phyloP scores from a whole-genome alignment of 2,113 vertebrate genomes.

The Corynorhinus townsendii region DNA sequence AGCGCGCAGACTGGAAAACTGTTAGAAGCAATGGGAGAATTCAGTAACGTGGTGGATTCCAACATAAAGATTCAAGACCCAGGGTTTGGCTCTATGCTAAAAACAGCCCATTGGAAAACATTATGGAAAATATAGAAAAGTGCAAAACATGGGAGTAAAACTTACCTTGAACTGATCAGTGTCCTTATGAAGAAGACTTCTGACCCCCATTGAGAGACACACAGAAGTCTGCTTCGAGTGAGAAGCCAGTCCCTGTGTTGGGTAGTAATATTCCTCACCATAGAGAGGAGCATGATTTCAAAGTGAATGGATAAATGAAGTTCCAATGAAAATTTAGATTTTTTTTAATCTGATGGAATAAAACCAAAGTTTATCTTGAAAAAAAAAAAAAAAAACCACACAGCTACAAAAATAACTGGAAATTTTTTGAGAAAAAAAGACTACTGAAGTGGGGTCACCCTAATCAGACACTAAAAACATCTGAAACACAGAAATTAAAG shows the following conservation, averaged over 20 bases:
- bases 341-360: not conserved
- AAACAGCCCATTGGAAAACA: not conserved
- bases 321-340: not conserved
- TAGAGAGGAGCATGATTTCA: not conserved
- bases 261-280: not conserved
- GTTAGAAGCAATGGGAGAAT: not conserved
- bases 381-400: not conserved
- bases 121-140: not conserved
- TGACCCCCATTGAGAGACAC: not conserved
- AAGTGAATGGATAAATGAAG: not conserved
- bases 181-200: not conserved
- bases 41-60: not conserved
- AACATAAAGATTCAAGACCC: not conserved
- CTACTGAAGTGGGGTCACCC: not conserved
- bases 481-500: not conserved
- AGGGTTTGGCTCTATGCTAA: slow-evolving; percentile 6
- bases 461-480: not conserved
- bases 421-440: not conserved
- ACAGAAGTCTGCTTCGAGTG: not conserved
- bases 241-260: not conserved
- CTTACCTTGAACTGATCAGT: not conserved
- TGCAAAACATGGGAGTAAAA: not conserved
- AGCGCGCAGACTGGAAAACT: not conserved
- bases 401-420: not conserved
- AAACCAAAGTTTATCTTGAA: not conserved